These are phyloP conservation scores for Mythimna ferrago DNA, from an alignment of 2,888 invertebrate species.

Conservation along the genomic window DNA sequence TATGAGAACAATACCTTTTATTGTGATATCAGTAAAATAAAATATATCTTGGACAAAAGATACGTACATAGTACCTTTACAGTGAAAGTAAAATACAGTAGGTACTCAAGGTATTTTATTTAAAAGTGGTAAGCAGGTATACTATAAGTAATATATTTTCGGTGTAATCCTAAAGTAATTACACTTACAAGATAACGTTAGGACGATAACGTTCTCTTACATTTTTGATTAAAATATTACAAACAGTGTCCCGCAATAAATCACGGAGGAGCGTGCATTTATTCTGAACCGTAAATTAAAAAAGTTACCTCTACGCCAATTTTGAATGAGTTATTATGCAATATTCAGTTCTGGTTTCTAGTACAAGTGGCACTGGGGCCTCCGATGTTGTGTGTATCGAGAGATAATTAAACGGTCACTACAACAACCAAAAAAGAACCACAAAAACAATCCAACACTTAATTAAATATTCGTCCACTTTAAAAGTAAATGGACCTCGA, in stretches of 20 bases:
- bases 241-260: conserved; percentile 81
- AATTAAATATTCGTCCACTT: conserved; percentile 23
- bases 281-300: conserved; percentile 87
- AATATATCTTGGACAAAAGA: conserved; percentile 47
- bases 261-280: conserved; percentile 84
- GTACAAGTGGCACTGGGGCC: conserved; percentile 66
- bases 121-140: background rate
- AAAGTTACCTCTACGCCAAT: conserved; percentile 84
- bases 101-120: conserved; percentile 12
- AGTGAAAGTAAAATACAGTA: conserved; percentile 14
- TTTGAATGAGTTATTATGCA: conserved; percentile 88
- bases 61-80: conserved; percentile 23
- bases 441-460: conserved; percentile 6
- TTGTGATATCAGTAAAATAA: conserved; percentile 51
- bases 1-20: conserved; percentile 64
- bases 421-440: conserved; percentile 11
- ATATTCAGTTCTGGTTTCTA: conserved; percentile 77
- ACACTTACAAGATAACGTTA: conserved; percentile 58
- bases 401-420: conserved; percentile 24
- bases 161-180: conserved; percentile 62
- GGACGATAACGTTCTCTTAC: conserved; percentile 61
- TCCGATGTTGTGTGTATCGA: conserved; percentile 37
- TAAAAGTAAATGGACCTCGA: conserved; percentile 23
- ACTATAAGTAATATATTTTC: conserved; percentile 43
- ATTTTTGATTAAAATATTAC: conserved; percentile 74